phyloP scores from a whole-genome alignment of 2,888 invertebrate species.

The Dermolepida albohirtum region DNA sequence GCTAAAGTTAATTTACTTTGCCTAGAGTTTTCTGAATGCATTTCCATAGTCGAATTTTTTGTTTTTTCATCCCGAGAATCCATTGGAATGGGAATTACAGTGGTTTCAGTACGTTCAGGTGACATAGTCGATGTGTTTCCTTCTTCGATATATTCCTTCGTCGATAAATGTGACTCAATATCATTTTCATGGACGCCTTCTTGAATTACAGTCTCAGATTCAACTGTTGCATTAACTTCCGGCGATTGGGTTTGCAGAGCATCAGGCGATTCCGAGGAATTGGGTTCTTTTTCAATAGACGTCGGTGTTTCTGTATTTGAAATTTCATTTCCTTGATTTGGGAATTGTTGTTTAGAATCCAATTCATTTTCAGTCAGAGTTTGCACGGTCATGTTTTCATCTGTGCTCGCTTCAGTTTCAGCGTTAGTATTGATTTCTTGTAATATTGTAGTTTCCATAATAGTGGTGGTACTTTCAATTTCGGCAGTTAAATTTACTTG shows the following conservation, averaged over 20 bases:
- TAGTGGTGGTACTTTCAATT: background rate
- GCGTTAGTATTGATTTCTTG: conserved; percentile 41
- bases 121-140: background rate
- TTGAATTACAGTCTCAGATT: background rate
- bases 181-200: too few relatives aligned
- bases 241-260: too few relatives aligned
- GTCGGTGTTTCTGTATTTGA: background rate
- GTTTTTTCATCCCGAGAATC: background rate
- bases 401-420: conserved; percentile 37
- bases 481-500: background rate
- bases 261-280: too few relatives aligned
- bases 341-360: background rate
- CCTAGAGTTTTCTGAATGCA: background rate
- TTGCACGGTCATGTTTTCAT: conserved; percentile 45
- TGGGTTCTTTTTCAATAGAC: background rate
- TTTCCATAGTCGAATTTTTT: background rate
- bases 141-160: too few relatives aligned
- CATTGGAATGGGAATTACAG: too few relatives aligned
- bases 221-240: background rate
- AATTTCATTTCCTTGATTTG: background rate
- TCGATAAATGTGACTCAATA: too few relatives aligned
- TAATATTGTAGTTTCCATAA: conserved; percentile 43
- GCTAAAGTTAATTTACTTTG: background rate
- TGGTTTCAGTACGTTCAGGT: background rate
- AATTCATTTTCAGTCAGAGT: conserved; percentile 11